Percentiles rank a stretch among this genome's conserved stretches.
Conservation (phyloP, 2,888 invertebrate species). For the Pseudoips prasinana region DNA sequence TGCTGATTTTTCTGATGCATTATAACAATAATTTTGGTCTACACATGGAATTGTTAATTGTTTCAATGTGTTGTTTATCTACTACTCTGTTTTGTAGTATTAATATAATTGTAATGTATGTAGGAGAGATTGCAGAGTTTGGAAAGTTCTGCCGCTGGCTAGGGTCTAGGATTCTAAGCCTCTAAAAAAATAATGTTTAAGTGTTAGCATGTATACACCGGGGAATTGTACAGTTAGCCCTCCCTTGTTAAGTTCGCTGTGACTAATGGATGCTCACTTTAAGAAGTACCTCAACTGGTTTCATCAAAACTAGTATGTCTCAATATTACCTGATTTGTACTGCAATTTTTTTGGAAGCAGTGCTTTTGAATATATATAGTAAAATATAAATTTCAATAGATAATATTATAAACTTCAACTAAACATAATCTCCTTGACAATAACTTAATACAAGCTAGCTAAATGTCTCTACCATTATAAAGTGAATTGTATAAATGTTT, state of each 20-base stretch:
- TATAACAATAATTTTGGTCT: constrained; percentile 50
- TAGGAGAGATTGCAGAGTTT: constrained; percentile 66
- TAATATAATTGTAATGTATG: constrained; percentile 55
- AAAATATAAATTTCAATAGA: no score
- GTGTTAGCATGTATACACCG: constrained; percentile 79
- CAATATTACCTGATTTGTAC: constrained; percentile 47
- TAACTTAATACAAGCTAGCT: no score
- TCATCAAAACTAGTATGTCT: no score
- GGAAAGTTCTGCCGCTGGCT: constrained; percentile 77
- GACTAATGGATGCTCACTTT: constrained; percentile 76
- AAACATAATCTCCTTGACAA: no score
- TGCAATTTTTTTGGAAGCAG: constrained; percentile 56
- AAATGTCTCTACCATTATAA: no score
- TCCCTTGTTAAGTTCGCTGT: constrained; percentile 81
- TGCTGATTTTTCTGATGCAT: constrained; percentile 38
- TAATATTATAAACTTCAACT: no score
- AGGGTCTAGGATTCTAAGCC: constrained; percentile 76
- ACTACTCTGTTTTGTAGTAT: constrained; percentile 54
- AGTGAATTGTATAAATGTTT: no score
- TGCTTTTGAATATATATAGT: constrained; percentile 68
- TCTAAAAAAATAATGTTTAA: constrained; percentile 78
- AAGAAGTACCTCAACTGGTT: constrained; percentile 66
- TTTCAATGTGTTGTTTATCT: constrained; percentile 52
- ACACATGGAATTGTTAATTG: constrained; percentile 61
- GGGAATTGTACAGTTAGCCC: constrained; percentile 83